Evolutionary conservation across 37 sponge, comb jelly and placozoan genomes (phyloP), one percentile per base, ranked within the genome.

Genomic region (Dysidea cf. avara): DNA sequence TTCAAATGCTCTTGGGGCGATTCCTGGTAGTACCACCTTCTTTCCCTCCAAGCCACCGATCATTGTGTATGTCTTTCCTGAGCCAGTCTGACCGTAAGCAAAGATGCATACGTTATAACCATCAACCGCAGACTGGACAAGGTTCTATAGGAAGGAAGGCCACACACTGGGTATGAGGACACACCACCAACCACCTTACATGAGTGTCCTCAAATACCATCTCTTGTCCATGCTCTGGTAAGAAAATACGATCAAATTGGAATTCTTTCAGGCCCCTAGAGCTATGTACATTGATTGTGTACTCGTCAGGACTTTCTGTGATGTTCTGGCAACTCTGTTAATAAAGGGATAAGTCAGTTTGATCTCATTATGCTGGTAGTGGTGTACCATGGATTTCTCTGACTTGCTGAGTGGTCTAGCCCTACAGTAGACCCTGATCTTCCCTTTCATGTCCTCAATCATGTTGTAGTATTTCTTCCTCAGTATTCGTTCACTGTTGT

Each of bases 11-110:
- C 83, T 55, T 16, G 83, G 83, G 3, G 83, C 83, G 20, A 82
- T 53, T 3, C 83, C 83, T 11, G 74, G 75, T 43, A 43, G 9
- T 12, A 43, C 9, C 7, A 43, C 46, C 46, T 43, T 43, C 46
- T 43, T 43, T 9, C 46, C 46, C 9, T 56, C 30, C 58, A 56
- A 13, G 13, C 30, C 73, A 3, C 77, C 77, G 18, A 76, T 50
- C 77, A 76, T 76, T 9, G 77, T 76, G 55, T 80, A 83, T 12
- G 85, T 80, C 48, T 83, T 83, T 2, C 85, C 85, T 68, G 79
- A 81, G 29, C 89, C 89, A 31, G 90, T 88, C 77, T 86, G 87
- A 4, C 87, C 87, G 40, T 86, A 86, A 4, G 87, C 87, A 73
- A 86, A 86, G 18, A 86, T 64, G 65, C 87, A 86, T 17, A 81